Evolutionary conservation across 2,888 invertebrate genomes (phyloP), one percentile per base, ranked within the genome.

Genomic region (Sisyra nigra): DNA sequence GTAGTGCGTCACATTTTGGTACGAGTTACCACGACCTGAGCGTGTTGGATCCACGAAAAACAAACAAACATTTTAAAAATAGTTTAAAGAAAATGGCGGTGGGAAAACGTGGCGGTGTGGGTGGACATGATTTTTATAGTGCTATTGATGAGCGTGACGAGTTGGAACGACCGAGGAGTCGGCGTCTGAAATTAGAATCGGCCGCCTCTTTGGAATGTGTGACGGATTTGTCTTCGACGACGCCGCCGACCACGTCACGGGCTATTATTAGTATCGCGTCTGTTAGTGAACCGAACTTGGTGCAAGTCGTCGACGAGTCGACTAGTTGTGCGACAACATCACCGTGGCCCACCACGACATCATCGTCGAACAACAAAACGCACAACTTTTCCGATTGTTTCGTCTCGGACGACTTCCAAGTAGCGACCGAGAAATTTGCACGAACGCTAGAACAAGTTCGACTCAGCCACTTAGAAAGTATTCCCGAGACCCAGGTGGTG

Each of bases 1-100:
- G 48, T 52, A 34, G 30, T 7, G 33, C 53, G 13, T 56, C 58
- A 18, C 61, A 61, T 48, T 63, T 64, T 49, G 63, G 64, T 18
- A 57, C 59, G 5, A 63, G 63, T 49, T 63, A 60, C 48, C 63
- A 63, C 39, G 63, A 64, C 50, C 49, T 64, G 33, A 59, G 57
- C 9, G 41, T 46, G 48, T 54, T 46, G 54, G 63, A 46, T 55
- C 55, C 40, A 51, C 53, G 42, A 54, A 57, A 50, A 31, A 41
- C 18, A 4, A 34, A 15, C 34, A 11, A 30, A 17, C 41, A 41
- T 10, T 37, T 18, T 19, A 37, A 37, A 10, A 37, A 37, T 19
- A 37, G 19, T 19, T 8, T 37, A 9, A 15, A 37, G 37, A 48
- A 42, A 17, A 47, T 42, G 5, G 37, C 34, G 40, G 41, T 32